Evolutionary conservation across 2,797 vertebrate genomes (phyloP), one percentile per base, ranked within the genome.

Genomic region (Betta splendens): DNA sequence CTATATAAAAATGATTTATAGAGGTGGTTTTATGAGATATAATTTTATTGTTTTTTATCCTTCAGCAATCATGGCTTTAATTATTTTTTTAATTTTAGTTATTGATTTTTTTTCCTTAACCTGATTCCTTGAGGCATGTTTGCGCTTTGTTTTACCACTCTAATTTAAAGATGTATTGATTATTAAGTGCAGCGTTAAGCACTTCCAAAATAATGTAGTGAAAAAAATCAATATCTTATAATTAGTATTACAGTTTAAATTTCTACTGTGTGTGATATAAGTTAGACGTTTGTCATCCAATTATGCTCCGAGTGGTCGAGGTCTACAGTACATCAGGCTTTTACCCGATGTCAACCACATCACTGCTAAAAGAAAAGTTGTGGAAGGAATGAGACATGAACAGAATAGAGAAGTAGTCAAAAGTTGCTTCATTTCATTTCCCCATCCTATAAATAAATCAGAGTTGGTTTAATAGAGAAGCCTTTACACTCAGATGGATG

Each of bases 391-490:
- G 29, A 61, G 52, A 50, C 35, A 58, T 49, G 28, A 63, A 58
- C 54, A 70, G 39, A 65, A 66, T 23, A 33, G 37, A 32, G 40
- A 71, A 60, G 57, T 54, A 62, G 60, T 26, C 1, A 5, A 77
- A 62, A 28, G 46, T 68, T 64, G 31, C 22, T 26, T 76, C 48
- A 65, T 72, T 76, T 71, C 45, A 65, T 79, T 81, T 82, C 56
- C 26, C 9, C 54, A 53, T 51, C 48, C n/a, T 54, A 37, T 37
- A 59, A 78, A 83, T 73, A 70, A 86, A 72, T 80, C 71, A 67
- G 40, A 75, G 65, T 73, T 66, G 57, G 66, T 78, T 76, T 75
- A 73, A 80, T 60, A 77, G 63, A 79, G 49, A 79, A 62, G 63
- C 69, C 73, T 73, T 76, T 64, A 33, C 75, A 64, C 54, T 51